Percentiles rank a stretch among this genome's conserved stretches.
These are phyloP conservation scores for Sisor rabdophorus DNA, from an alignment of 2,113 vertebrate species.

Conservation along the genomic window DNA sequence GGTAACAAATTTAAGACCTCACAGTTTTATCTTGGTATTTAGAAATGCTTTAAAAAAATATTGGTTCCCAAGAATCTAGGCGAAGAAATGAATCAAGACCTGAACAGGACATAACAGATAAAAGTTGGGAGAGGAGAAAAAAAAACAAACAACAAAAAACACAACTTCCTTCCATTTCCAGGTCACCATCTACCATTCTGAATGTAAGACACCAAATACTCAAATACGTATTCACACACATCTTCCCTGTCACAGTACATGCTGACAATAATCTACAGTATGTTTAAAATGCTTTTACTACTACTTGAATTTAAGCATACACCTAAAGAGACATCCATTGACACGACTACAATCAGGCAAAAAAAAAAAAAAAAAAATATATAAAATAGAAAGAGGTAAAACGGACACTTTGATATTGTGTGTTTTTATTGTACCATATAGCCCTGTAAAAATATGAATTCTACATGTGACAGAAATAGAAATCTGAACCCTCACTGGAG, in stretches of 20 bases:
- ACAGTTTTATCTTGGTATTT: conserved; percentile 39
- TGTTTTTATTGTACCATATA: conserved; percentile 58
- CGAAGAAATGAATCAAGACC: neutral
- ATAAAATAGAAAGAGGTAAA: conserved; percentile 13
- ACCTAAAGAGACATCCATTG: conserved; percentile 56
- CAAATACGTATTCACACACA: conserved; percentile 55
- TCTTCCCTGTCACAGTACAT: conserved; percentile 55
- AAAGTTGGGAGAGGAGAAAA: conserved; percentile 31
- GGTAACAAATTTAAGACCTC: conserved; percentile 27
- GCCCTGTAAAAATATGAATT: conserved; percentile 46
- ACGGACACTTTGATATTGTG: conserved; percentile 47
- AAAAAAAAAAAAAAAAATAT: too few species aligned
- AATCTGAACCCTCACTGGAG: neutral
- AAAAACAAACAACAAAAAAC: conserved; percentile 46
- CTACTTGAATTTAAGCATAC: conserved; percentile 58
- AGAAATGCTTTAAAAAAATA: neutral
- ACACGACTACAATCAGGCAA: conserved; percentile 40
- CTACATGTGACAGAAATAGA: conserved; percentile 9
- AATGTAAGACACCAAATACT: conserved; percentile 57
- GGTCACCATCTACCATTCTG: conserved; percentile 67
- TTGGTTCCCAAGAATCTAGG: neutral
- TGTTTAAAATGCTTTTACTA: conserved; percentile 46
- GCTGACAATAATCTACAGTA: conserved; percentile 45
- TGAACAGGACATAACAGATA: neutral
- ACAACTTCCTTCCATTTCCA: conserved; percentile 63